Evolutionary conservation across 2,113 vertebrate genomes (phyloP), one percentile per base, ranked within the genome.

Genomic region (Nestor notabilis): DNA sequence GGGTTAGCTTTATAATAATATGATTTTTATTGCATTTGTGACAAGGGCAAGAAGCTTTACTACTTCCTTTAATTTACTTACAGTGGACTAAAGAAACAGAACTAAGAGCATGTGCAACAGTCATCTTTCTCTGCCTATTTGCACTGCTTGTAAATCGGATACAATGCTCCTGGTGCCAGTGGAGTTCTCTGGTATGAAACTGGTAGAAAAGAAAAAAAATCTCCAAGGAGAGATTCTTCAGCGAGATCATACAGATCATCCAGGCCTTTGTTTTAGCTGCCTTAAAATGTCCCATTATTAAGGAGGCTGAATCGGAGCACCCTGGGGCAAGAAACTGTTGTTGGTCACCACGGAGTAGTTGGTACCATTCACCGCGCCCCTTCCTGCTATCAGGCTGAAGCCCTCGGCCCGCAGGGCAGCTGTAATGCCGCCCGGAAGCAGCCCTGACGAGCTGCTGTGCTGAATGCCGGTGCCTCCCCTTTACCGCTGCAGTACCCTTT

Each of bases 401-500:
- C 17, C 37, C 25, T 6, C 47, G 35, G 35, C 7, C 19, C 24
- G 25, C 27, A 23, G 29, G 58, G 60, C 25, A 80, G 90, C 52
- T 2, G 0, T 3, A 6, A 7, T 10, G n/a, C 28, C 49, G 58
- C 21, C 25, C 13, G 17, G 4, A 52, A 53, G 33, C 12, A 76
- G 47, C 64, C 35, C 13, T 46, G 53, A 24, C 50, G 17, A 35
- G 43, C 20, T 43, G 46, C 58, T 15, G 23, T 43, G 47, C 60
- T 37, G 69, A 23, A 10, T 41, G 18, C 50, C 37, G 37, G 31
- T 17, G 10, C 28, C 55, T 85, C 65, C 53, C 55, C n/a, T 3
- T 3, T 9, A 3, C 16, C 31, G 2, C 20, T 39, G 8, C 3
- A 35, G n/a, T 29, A 33, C 31, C 35, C 43, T 70, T 37, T 29